A percentile compares a stretch with the other conserved stretches of the same genome.
Evolutionary conservation across 2,888 invertebrate species (phyloP).

Genomic region (Sarcophaga variegata): DNA sequence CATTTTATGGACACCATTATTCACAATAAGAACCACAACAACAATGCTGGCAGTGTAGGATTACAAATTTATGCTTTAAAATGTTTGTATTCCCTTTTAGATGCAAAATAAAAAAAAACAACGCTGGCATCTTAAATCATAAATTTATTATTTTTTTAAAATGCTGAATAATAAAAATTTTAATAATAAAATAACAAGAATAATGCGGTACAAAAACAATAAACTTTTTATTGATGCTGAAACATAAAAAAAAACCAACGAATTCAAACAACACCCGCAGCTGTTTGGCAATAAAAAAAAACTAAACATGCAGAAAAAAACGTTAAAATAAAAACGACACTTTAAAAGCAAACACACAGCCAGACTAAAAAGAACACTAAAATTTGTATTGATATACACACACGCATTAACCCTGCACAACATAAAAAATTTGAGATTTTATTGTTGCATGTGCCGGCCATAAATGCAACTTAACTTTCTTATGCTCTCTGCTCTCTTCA

Average conservation of each 20-base stretch:
- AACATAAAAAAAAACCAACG: constrained; percentile 10
- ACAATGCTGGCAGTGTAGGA: too few species aligned
- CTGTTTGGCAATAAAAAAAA: constrained; percentile 1
- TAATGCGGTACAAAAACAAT: neutral
- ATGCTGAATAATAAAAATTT: neutral
- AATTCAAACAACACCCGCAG: constrained; percentile 44
- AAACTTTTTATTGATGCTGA: constrained; percentile 41
- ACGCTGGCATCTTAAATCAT: neutral
- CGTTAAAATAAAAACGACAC: neutral
- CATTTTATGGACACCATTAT: too few species aligned
- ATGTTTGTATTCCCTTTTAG: too few species aligned
- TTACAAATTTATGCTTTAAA: too few species aligned
- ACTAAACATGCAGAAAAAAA: neutral
- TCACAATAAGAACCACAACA: too few species aligned
- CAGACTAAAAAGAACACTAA: too few species aligned
- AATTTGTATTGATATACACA: too few species aligned
- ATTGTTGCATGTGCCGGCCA: constrained; percentile 69
- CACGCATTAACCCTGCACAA: constrained; percentile 37
- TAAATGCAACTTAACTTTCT: constrained; percentile 50
- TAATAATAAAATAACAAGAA: constrained; percentile 60
- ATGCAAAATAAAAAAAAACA: too few species aligned
- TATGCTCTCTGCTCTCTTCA: neutral
- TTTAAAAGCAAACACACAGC: too few species aligned
- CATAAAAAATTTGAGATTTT: constrained; percentile 56
- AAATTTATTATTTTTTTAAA: constrained; percentile 8